These are phyloP conservation scores for Procambarus clarkii DNA, from an alignment of 1,140 invertebrate species.

Conservation along the genomic window DNA sequence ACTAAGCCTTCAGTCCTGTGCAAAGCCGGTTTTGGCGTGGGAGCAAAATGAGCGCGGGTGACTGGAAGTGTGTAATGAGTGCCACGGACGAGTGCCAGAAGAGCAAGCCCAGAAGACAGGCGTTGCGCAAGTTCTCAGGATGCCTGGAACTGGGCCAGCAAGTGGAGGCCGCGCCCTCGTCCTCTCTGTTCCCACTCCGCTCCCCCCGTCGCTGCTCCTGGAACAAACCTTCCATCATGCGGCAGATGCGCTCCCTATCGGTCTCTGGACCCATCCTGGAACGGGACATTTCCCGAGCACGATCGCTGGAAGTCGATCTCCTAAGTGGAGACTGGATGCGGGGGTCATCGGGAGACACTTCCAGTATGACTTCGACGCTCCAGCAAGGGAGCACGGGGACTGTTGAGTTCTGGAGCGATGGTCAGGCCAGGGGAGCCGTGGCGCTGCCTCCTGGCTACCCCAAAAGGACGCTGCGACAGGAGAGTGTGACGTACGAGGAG, in stretches of 20 bases:
- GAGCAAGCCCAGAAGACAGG: background rate
- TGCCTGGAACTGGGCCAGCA: background rate
- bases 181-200: background rate
- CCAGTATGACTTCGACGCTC: background rate
- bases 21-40: too few relatives aligned
- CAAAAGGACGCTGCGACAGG: constrained; percentile 66
- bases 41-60: background rate
- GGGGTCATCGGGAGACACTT: background rate
- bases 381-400: background rate
- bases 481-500: constrained; percentile 76
- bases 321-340: background rate
- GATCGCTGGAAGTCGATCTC: constrained; percentile 16
- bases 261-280: constrained; percentile 3
- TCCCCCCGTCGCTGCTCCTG: constrained; percentile 15
- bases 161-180: background rate
- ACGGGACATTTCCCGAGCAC: constrained; percentile 2
- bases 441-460: background rate
- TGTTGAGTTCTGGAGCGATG: background rate
- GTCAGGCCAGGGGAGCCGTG: too few relatives aligned
- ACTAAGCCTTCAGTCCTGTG: too few relatives aligned
- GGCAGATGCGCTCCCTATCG: constrained; percentile 28
- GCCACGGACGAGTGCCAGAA: background rate
- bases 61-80: background rate
- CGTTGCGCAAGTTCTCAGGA: background rate
- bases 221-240: constrained; percentile 3